Evolutionary conservation across 2,888 invertebrate species (phyloP).

Genomic region (Mylabris sibirica): DNA sequence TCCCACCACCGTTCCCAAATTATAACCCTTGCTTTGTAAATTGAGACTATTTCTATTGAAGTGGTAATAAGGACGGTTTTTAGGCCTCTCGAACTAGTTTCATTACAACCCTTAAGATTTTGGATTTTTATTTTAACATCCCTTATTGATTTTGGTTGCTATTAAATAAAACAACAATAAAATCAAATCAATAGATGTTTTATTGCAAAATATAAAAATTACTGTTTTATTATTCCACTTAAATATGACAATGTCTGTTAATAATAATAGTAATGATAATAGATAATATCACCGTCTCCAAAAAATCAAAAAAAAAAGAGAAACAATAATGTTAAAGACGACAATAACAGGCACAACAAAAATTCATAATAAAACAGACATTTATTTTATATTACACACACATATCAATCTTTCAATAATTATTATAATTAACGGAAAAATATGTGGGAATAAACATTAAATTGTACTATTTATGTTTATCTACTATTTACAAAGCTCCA

Average conservation of each 20-base stretch:
- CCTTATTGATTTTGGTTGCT: too few species aligned
- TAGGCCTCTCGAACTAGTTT: too few species aligned
- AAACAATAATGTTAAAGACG: background rate
- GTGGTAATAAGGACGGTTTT: too few species aligned
- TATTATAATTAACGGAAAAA: too few species aligned
- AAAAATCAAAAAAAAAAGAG: background rate
- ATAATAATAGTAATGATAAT: constrained; percentile 4
- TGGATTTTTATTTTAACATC: too few species aligned
- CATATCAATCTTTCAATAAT: background rate
- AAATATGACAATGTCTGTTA: background rate
- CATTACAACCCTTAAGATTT: too few species aligned
- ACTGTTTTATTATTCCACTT: background rate
- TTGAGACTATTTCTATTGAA: too few species aligned
- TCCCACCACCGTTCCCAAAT: too few species aligned
- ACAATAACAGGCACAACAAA: background rate
- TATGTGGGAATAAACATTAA: too few species aligned
- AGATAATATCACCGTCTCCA: background rate
- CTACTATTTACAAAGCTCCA: background rate
- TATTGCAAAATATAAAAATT: constrained; percentile 1
- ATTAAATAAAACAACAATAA: background rate
- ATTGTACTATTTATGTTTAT: background rate
- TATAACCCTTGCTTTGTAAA: too few species aligned
- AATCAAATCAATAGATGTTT: background rate
- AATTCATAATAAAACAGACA: background rate
- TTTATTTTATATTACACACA: too few species aligned